Evolutionary conservation across 2,888 invertebrate species (phyloP), one percentile per base, ranked within the genome.

Genomic region (Globia sparganii): DNA sequence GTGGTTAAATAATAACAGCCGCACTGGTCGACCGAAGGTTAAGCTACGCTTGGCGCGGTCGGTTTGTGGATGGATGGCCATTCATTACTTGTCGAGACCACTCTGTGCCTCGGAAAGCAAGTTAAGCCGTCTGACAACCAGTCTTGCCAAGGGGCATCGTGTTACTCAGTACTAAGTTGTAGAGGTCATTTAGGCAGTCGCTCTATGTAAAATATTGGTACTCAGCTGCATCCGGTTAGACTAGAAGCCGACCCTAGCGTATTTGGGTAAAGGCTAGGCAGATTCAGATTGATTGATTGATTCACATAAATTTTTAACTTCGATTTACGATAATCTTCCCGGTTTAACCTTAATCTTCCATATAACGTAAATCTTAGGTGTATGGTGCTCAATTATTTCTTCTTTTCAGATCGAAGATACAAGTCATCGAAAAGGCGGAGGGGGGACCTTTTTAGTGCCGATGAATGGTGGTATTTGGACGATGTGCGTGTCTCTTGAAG

Each of bases 391-490:
- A 71, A 64, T 64, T 46, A 59, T 81, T 87, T 87, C 79, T 69
- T 81, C 6, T 77, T 93, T 94, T 37, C 93, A 96, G 96, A 94
- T 96, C 90, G 96, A 93, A 94, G 97, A 94, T 92, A 87, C 93
- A 49, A 92, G 90, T 77, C 92, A 91, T 81, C 90, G 93, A 75
- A 96, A 97, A 93, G 96, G 95, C 28, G 95, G 93, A 15, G 95
- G 93, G 21, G 94, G 97, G 28, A 97, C 98, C 56, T 98, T 98
- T 94, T 94, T 99, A 77, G 98, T 99, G 46, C 99, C 98, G 21
- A 98, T 98, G 98, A 98, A 98, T 89, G 98, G 98, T n/a, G 99
- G 98, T 56, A 99, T 98, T 90, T 99, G 98, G 99, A 99, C 98
- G 37, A 97, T 98, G 93, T 99, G 98, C 94, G 98, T 98, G 89